Conservation (phyloP, 2,888 invertebrate genomes). For the Ceramica pisi region DNA sequence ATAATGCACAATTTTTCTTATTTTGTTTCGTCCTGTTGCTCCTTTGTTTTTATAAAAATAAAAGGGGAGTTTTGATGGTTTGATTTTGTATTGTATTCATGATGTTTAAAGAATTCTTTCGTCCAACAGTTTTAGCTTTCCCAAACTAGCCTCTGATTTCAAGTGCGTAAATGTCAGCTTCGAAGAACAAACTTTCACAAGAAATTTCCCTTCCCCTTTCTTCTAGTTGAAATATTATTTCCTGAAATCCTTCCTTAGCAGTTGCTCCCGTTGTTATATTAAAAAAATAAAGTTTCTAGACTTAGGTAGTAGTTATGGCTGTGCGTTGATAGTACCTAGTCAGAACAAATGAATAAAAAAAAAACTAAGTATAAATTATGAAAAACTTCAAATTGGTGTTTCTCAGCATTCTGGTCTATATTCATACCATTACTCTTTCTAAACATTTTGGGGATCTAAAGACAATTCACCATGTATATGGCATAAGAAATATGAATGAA, state of each 20-base stretch:
- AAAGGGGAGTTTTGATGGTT: background rate
- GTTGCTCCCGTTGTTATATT: no score
- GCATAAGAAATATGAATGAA: constrained; percentile 34
- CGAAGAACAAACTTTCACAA: no score
- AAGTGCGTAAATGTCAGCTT: no score
- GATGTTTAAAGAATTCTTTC: background rate
- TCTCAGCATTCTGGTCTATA: background rate
- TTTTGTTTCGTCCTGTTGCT: constrained; percentile 12
- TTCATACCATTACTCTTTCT: background rate
- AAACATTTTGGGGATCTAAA: background rate
- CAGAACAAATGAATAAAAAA: no score
- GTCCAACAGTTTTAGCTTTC: background rate
- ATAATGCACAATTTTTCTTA: constrained; percentile 38
- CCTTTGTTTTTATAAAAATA: background rate
- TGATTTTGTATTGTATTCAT: background rate
- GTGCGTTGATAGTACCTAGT: no score
- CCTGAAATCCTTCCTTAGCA: no score
- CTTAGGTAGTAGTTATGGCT: no score
- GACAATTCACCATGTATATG: background rate
- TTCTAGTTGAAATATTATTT: no score
- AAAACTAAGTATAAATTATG: background rate
- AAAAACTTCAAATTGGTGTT: background rate
- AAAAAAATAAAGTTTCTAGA: no score
- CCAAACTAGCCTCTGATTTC: no score
- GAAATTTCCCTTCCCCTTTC: no score